phyloP scores from a whole-genome alignment of 2,797 vertebrate genomes.

The Cynodonichthys magdalenae region DNA sequence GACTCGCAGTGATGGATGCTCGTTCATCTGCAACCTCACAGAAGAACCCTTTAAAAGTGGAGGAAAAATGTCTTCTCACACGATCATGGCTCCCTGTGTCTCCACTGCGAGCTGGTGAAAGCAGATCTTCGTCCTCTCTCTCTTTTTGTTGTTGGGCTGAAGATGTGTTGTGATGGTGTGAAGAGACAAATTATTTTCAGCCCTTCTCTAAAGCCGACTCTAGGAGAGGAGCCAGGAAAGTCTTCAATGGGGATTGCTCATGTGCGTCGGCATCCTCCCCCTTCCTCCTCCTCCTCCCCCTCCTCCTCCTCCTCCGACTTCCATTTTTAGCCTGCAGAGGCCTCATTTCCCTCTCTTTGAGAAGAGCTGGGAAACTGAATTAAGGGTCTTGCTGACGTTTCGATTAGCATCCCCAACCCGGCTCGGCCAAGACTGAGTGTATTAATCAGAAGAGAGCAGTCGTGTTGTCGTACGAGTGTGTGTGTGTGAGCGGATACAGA shows the following conservation, averaged over 20 bases:
- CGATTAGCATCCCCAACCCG: constrained; percentile 72
- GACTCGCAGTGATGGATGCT: constrained; percentile 24
- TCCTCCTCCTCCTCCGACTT: constrained; percentile 51
- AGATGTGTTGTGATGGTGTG: not conserved
- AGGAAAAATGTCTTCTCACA: constrained; percentile 6
- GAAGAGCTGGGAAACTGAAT: constrained; percentile 77
- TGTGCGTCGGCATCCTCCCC: constrained; percentile 62
- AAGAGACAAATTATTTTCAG: constrained; percentile 33
- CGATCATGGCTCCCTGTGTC: not conserved
- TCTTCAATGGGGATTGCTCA: constrained; percentile 64
- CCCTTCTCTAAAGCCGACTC: constrained; percentile 39
- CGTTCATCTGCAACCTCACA: not conserved
- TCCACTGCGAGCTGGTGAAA: constrained; percentile 4
- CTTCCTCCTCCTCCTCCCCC: constrained; percentile 44
- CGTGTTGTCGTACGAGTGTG: constrained; percentile 14
- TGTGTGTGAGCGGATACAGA: not conserved
- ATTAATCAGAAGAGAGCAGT: constrained; percentile 67
- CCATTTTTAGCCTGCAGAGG: constrained; percentile 75
- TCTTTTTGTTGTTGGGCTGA: too few species aligned
- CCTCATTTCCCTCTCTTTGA: constrained; percentile 73
- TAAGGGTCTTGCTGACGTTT: constrained; percentile 77
- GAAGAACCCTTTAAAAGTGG: constrained; percentile 5
- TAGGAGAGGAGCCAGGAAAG: constrained; percentile 51
- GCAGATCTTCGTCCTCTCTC: not conserved
- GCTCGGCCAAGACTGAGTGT: constrained; percentile 65